Evolutionary conservation across 2,888 invertebrate species (phyloP), one percentile per base, ranked within the genome.

Genomic region (Chalcis sispes): DNA sequence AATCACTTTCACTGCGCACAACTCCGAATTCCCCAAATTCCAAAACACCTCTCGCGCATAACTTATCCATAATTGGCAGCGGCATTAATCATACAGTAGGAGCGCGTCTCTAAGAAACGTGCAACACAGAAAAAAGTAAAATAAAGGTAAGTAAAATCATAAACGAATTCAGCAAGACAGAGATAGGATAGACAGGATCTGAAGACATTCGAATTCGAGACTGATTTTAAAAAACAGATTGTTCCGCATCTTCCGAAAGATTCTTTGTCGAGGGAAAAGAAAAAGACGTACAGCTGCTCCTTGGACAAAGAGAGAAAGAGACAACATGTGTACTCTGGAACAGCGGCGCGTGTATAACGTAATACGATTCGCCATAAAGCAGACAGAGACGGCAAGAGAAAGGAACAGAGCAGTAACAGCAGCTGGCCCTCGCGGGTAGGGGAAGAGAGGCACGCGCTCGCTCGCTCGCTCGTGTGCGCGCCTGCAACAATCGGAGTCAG

Each of bases 401-500:
- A 65, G 59, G 56, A 59, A 40, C 70, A 13, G 40, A 59, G 29
- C 42, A 27, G 62, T 25, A 23, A 10, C 58, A 61, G 62, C 52
- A 42, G 61, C 40, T 66, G 58, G 27, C 25, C 15, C 54, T 23
- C 18, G 36, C 50, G 42, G 50, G 61, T 59, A 36, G 65, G 75
- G 70, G 69, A 56, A 50, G 50, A 59, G 70, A 75, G 75, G 75
- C 70, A 75, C 69, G 74, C 74, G 74, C 74, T 27, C 54, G 48
- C 36, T 13, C n/a, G 18, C 20, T n/a, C 18, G 18, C 10, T n/a
- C 69, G 80, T 80, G 71, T 77, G 79, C 81, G 81, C 83, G 80
- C 29, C 64, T 46, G 64, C 56, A 65, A 82, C 85, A 83, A 85
- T 82, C 84, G 81, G 80, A 72, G 66, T 80, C 84, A 84, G 85